phyloP scores from a whole-genome alignment of 1,140 invertebrate species.

The Cydia amplana region DNA sequence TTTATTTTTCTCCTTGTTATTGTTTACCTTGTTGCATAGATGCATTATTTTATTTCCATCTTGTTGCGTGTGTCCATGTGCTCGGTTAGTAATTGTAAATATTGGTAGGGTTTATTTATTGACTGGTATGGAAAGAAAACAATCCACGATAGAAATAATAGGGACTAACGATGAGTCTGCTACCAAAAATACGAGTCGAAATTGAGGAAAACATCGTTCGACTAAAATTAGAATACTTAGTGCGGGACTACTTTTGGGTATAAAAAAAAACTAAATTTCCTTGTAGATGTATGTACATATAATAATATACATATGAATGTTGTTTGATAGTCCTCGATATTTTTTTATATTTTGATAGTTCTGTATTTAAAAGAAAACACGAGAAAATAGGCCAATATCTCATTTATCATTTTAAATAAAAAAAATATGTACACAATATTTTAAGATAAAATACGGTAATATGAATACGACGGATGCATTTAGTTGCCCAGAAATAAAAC shows the following conservation, averaged over 20 bases:
- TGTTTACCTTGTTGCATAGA: slow-evolving; percentile 48
- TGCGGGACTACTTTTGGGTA: slow-evolving; percentile 74
- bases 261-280: slow-evolving; percentile 70
- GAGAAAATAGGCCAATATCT: slow-evolving; percentile 77
- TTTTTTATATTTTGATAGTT: slow-evolving; percentile 81
- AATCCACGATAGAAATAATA: slow-evolving; percentile 56
- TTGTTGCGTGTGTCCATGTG: slow-evolving; percentile 76
- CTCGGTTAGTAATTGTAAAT: slow-evolving; percentile 77
- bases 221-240: slow-evolving; percentile 74
- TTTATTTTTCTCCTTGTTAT: slow-evolving; percentile 58
- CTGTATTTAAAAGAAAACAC: slow-evolving; percentile 76
- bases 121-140: slow-evolving; percentile 57
- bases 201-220: slow-evolving; percentile 65
- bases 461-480: slow-evolving; percentile 70
- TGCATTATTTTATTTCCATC: slow-evolving; percentile 72
- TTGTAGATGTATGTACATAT: slow-evolving; percentile 76
- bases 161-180: slow-evolving; percentile 55
- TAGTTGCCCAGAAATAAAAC: slow-evolving; percentile 68
- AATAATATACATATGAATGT: slow-evolving; percentile 77
- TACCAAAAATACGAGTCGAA: slow-evolving; percentile 63
- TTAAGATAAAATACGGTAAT: slow-evolving; percentile 59
- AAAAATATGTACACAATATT: slow-evolving; percentile 65
- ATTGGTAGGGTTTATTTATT: slow-evolving; percentile 76
- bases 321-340: slow-evolving; percentile 80
- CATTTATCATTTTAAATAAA: slow-evolving; percentile 72